Evolutionary conservation across 2,113 vertebrate genomes (phyloP), one percentile per base, ranked within the genome.

Genomic region (Struthidea cinerea): DNA sequence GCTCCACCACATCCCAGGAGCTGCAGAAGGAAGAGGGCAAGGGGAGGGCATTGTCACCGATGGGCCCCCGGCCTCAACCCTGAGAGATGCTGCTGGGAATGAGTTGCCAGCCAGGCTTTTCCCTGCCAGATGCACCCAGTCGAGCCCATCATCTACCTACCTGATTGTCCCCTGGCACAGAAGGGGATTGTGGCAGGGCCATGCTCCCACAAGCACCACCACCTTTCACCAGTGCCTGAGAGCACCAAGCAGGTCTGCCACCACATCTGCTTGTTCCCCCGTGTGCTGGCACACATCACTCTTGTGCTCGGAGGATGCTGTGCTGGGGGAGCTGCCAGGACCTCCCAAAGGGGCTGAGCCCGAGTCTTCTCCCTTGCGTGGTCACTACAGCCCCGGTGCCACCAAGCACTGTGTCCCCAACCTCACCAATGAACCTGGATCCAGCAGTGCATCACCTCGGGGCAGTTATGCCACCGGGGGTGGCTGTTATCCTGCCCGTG

Each of bases 261-360:
- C 23, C 32, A 24, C 27, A 7, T 35, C 42, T 0, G 1, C 47
- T 67, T 28, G 13, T 59, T 65, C 57, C 22, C 26, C 17, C 32
- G 9, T 1, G 1, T 12, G 20, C 64, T 10, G 6, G 30, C 26
- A 47, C 1, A 0, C n/a, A 26, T 26, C 1, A 2, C 16, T 67
- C 28, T 42, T 27, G 33, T 37, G 47, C 42, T 82, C 2, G 0
- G 52, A 85, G 20, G 56, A 37, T 55, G 52, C 56, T 78, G 47
- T 30, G 37, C 65, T n/a, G 35, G 11, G 22, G 30, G 5, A 87
- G 13, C 56, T 60, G 35, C 53, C 41, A 61, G 16, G 2, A 3
- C 28, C 39, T 64, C 49, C 28, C 1, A 1, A 4, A 5, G 16
- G 8, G 24, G 9, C 77, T 78, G 50, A 79, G 28, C 16, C 19